These are phyloP conservation scores for Sphenodon punctatus DNA, from an alignment of 2,797 vertebrate species.

Conservation along the genomic window DNA sequence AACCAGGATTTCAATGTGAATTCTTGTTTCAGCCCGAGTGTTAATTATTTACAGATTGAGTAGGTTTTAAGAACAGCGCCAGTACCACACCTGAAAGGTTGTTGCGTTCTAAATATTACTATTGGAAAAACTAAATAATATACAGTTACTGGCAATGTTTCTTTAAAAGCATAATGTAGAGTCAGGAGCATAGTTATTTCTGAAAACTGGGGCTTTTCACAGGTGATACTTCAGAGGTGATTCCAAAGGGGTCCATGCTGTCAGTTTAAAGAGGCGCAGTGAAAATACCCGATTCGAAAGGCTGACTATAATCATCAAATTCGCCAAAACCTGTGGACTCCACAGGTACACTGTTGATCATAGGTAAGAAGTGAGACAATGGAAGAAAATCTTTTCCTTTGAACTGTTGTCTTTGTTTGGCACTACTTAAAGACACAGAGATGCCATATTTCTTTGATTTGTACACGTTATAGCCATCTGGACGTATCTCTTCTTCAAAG, in stretches of 20 bases:
- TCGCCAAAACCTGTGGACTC: slow-evolving; percentile 30
- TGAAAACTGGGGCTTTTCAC: slow-evolving; percentile 91
- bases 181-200: slow-evolving; percentile 71
- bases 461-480: slow-evolving; percentile 90
- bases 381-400: slow-evolving; percentile 76
- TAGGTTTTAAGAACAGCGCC: neutral
- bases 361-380: slow-evolving; percentile 89
- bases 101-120: slow-evolving; percentile 3
- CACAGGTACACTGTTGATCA: slow-evolving; percentile 77
- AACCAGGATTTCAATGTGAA: no score
- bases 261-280: slow-evolving; percentile 72
- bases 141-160: neutral
- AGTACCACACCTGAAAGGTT: neutral
- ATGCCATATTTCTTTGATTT: slow-evolving; percentile 79
- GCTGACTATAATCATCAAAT: slow-evolving; percentile 46
- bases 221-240: slow-evolving; percentile 76
- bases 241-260: slow-evolving; percentile 86
- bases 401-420: slow-evolving; percentile 80
- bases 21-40: no score
- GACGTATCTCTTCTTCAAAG: slow-evolving; percentile 87
- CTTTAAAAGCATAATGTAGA: accelerated
- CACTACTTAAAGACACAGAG: slow-evolving; percentile 84
- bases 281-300: slow-evolving; percentile 39
- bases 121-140: slow-evolving; percentile 27
- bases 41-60: neutral